Base-by-base conservation (phyloP, 2,797 vertebrate genomes). In the Etheostoma nigrum region DNA sequence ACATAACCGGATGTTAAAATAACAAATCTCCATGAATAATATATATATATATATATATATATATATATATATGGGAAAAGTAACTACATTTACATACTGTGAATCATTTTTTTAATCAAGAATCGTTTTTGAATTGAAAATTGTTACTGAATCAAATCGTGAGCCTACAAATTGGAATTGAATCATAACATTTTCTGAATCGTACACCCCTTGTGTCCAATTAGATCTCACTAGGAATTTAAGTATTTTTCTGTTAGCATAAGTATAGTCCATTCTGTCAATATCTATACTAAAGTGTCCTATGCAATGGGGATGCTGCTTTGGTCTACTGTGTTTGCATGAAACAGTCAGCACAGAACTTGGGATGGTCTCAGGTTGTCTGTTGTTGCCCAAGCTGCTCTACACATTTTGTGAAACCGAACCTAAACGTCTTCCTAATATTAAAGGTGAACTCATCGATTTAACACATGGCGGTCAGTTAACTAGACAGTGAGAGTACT, bases 401-500 rank as follows among this genome's bases (percentile, higher is more conserved):
- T n/a, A 4, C 44, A 45, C 23, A 8, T 16, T 36, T 63, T 55
- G 8, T 57, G 19, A 65, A 44, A 58, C 40, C 33, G 25, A 15
- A 2, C 40, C 1, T 33, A 5, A 47, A 48, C 19, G 4, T 58
- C 36, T 27, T 36, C 4, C 15, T 15, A 63, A 6, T n/a, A 8
- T 33, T 14, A 52, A 16, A 73, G 14, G 25, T 1, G 14, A 59
- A 59, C 30, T 48, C 1, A 25, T 52, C 4, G 49, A 71, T 76
- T 57, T 36, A 36, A 69, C 59, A 59, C 48, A 27, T 52, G 7
- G 64, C 53, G 47, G 47, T 67, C 62, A 45, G 55, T 55, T 66
- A 10, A 23, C 18, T n/a, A 27, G 36, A 65, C 14, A 21, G 19
- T 15, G 54, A 44, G 52, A 47, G 44, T 1, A 10, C 16, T 5